Base-by-base conservation (phyloP, 1,140 invertebrate species). In the Drosophila micromelanica region DNA sequence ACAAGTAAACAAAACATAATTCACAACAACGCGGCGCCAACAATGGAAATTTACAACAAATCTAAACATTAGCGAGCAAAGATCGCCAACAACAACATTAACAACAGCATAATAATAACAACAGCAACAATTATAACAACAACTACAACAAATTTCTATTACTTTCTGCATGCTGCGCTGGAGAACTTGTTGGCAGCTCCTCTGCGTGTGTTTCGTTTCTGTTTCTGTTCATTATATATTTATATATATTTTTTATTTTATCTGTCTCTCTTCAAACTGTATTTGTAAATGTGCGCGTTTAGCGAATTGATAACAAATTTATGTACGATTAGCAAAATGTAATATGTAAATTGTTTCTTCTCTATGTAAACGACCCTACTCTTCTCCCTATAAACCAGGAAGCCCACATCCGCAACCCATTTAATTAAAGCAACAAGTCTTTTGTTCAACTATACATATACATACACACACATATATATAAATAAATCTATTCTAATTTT, bases 261-360 rank as follows among this genome's bases (percentile, higher is more conserved):
- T 48, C 20, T 71, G 37, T 64, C 43, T 11, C 20, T 60, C 11
- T 43, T 60, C 9, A 61, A 52, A 23, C 38, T 60, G 46, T 37
- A 30, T 48, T 12, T 62, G 46, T 43, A 32, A 57, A 43, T 68
- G 65, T 62, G 62, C 40, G 62, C 62, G 54, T 32, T 65, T 60
- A 63, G 59, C 23, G 23, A 63, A 59, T 15, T 42, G 38, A 63
- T 64, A 42, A 60, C n/a, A 65, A 54, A 80, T 85, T 74, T 70
- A 77, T 86, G 64, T 85, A 80, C 73, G 57, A 80, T 46, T 86
- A 86, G 80, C 62, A 65, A 85, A 73, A 77, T 59, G 63, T 70
- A 54, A 67, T 70, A 54, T 76, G 48, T 69, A 67, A 51, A 60
- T 63, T 63, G 46, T 46, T 23, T 49, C 43, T 45, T 45, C 55